phyloP scores from a whole-genome alignment of 2,797 vertebrate species.

The Cheirogaleus major region DNA sequence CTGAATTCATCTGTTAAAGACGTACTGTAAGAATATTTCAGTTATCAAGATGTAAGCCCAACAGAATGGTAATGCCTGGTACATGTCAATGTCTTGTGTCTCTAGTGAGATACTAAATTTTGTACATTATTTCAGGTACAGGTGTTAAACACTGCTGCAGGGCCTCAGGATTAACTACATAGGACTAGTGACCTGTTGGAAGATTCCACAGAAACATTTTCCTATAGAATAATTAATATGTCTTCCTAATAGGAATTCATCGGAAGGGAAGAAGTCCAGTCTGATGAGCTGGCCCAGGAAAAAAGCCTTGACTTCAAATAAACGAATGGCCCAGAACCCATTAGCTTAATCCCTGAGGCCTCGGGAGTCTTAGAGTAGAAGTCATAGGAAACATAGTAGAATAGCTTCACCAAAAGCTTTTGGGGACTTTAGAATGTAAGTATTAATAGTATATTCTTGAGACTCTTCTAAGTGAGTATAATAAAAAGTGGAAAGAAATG shows the following conservation, averaged over 20 bases:
- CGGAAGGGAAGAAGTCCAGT: neutral
- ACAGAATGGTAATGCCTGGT: neutral
- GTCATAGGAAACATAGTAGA: neutral
- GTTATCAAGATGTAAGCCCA: neutral
- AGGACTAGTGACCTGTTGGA: neutral
- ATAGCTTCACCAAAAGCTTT: neutral
- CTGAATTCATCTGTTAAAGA: conserved; percentile 24
- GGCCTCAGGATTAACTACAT: neutral
- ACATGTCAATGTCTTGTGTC: neutral
- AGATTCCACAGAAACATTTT: neutral
- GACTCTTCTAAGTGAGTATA: neutral
- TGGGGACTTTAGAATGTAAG: neutral
- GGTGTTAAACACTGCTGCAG: neutral
- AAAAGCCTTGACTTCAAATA: neutral
- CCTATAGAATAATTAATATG: neutral
- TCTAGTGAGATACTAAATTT: neutral
- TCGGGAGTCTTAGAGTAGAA: neutral
- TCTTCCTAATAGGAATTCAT: neutral
- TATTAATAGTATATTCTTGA: neutral
- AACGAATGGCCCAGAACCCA: neutral
- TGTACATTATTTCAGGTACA: neutral
- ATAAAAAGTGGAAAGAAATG: neutral
- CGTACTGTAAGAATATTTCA: neutral
- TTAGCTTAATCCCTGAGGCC: neutral
- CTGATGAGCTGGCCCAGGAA: neutral